A percentile compares a stretch with the other conserved stretches of the same genome.
Evolutionary conservation across 2,113 vertebrate genomes (phyloP).

Genomic region (Redunca redunca): DNA sequence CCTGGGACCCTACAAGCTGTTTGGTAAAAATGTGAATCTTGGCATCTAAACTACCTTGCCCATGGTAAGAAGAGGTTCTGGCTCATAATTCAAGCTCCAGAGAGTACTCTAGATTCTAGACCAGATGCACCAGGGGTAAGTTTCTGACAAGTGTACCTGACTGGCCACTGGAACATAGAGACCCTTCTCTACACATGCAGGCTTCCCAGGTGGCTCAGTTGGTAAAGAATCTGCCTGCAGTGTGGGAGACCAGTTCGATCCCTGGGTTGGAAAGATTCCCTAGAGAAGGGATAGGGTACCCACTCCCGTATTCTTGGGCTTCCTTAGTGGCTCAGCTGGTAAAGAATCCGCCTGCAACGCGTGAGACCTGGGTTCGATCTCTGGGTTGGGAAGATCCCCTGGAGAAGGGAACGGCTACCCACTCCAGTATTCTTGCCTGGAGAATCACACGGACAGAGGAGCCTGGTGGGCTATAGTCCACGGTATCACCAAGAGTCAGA

Average conservation of each 20-base stretch:
- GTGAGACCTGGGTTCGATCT: neutral
- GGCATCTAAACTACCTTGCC: neutral
- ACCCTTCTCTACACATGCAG: neutral
- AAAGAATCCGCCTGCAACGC: neutral
- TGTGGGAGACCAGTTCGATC: neutral
- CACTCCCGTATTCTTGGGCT: too few species aligned
- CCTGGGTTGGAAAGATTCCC: neutral
- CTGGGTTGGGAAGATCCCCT: neutral
- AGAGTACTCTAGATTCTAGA: neutral
- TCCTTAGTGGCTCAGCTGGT: too few species aligned
- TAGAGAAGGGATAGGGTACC: neutral
- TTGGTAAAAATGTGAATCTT: neutral
- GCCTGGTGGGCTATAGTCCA: neutral
- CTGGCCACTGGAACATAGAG: neutral
- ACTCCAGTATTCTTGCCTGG: neutral
- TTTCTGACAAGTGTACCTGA: neutral
- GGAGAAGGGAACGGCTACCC: neutral
- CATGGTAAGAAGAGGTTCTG: neutral
- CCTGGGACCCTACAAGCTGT: neutral
- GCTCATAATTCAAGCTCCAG: neutral
- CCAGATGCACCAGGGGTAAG: neutral
- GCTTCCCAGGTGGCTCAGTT: neutral
- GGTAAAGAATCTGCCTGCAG: neutral
- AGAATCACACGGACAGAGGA: neutral
- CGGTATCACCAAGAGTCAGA: neutral